Conservation (phyloP, 2,888 invertebrate genomes). For the Melinaea marsaeus region DNA sequence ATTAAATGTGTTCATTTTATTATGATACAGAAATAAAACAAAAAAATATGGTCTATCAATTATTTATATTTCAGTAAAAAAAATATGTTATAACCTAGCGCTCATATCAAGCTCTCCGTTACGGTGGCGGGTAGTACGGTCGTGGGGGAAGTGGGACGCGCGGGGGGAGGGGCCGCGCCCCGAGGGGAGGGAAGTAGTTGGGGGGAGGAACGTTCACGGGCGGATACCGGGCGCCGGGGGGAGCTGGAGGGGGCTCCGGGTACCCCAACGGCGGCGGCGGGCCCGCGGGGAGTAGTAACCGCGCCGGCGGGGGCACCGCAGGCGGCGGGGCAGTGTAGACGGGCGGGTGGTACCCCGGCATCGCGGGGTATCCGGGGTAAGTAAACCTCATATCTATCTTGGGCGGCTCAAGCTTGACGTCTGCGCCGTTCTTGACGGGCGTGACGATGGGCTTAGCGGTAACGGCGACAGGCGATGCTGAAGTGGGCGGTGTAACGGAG, state of each 20-base stretch:
- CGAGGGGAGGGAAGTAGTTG: constrained; percentile 55
- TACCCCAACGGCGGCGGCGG: constrained; percentile 51
- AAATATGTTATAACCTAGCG: constrained; percentile 46
- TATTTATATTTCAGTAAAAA: constrained; percentile 62
- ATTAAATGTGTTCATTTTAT: constrained; percentile 1
- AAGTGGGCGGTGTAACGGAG: constrained; percentile 72
- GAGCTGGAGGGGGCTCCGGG: constrained; percentile 64
- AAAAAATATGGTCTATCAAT: constrained; percentile 35
- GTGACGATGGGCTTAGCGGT: constrained; percentile 42
- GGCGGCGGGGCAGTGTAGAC: constrained; percentile 67
- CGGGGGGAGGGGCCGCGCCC: constrained; percentile 54
- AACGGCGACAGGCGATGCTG: constrained; percentile 67
- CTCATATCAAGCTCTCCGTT: constrained; percentile 40
- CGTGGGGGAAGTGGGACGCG: constrained; percentile 35
- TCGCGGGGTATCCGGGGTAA: constrained; percentile 54
- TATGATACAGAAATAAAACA: constrained; percentile 20
- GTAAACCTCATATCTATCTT: constrained; percentile 56
- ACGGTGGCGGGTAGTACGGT: constrained; percentile 51
- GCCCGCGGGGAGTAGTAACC: constrained; percentile 42
- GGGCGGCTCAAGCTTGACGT: constrained; percentile 54
- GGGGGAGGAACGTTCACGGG: constrained; percentile 66
- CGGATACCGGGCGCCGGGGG: constrained; percentile 47
- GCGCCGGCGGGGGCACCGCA: constrained; percentile 46
- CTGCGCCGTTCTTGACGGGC: constrained; percentile 66
- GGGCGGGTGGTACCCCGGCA: constrained; percentile 60